Evolutionary conservation across 1,140 invertebrate species (phyloP).

Genomic region (Goniozus legneri): DNA sequence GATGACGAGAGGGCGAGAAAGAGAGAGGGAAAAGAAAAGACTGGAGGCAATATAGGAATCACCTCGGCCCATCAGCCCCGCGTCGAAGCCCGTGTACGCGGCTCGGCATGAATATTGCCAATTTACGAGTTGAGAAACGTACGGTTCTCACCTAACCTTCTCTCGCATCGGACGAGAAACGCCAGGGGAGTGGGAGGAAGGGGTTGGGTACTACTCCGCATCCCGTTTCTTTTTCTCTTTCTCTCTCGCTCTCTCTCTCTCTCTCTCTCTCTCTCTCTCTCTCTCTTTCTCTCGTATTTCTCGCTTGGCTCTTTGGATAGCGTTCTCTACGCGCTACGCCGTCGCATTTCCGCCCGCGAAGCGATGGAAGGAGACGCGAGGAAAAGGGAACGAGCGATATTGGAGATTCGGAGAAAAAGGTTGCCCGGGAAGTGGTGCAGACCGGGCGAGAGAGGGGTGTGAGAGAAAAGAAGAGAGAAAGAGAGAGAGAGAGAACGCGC

Average conservation of each 20-base stretch:
- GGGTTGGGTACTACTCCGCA: too few species aligned
- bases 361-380: neutral
- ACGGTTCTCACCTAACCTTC: constrained; percentile 38
- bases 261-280: constrained; percentile 15
- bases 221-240: constrained; percentile 20
- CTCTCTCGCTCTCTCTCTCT: constrained; percentile 23
- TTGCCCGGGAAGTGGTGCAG: too few species aligned
- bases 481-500: constrained; percentile 20
- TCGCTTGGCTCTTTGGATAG: constrained; percentile 8
- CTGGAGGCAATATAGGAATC: constrained; percentile 23
- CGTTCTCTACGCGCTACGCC: too few species aligned
- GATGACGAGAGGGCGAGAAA: too few species aligned
- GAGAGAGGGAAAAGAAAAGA: constrained; percentile 3
- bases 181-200: too few species aligned
- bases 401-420: too few species aligned
- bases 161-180: too few species aligned
- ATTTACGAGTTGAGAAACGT: constrained; percentile 35
- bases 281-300: constrained; percentile 7
- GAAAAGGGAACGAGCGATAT: neutral
- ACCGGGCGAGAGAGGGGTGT: constrained; percentile 11
- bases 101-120: constrained; percentile 38
- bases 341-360: constrained; percentile 9
- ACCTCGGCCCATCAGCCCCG: constrained; percentile 1
- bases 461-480: constrained; percentile 8
- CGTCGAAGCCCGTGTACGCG: constrained; percentile 28